Conservation (phyloP, 2,888 invertebrate species). For the Lithodes maja region DNA sequence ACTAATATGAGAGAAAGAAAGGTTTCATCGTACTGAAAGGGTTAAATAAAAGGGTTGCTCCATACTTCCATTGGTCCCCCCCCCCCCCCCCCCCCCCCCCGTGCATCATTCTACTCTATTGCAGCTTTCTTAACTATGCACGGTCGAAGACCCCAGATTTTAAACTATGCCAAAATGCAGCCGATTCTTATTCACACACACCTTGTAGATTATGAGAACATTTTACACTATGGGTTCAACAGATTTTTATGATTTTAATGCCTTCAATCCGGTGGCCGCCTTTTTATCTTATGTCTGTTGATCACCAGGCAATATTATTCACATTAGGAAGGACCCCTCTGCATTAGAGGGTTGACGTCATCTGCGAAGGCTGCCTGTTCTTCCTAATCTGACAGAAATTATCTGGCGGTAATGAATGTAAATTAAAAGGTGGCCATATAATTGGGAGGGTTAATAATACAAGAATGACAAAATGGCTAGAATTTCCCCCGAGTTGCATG, state of each 20-base stretch:
- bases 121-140: constrained; percentile 65
- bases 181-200: constrained; percentile 60
- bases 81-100: constrained; percentile 49
- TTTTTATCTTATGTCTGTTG: no score
- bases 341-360: no score
- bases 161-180: constrained; percentile 66
- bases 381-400: no score
- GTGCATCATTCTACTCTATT: constrained; percentile 58
- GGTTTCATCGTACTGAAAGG: no score
- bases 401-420: no score
- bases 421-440: no score
- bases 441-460: constrained; percentile 7
- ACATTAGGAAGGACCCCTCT: no score
- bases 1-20: no score
- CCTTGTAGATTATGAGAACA: constrained; percentile 58
- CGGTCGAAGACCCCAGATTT: constrained; percentile 59
- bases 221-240: constrained; percentile 63
- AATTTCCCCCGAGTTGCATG: constrained; percentile 63
- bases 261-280: no score
- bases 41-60: background rate
- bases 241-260: constrained; percentile 56
- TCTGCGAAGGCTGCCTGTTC: no score
- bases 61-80: constrained; percentile 41
- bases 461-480: constrained; percentile 57
- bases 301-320: no score